phyloP scores from a whole-genome alignment of 2,797 vertebrate species.

The Vespertilio murinus region DNA sequence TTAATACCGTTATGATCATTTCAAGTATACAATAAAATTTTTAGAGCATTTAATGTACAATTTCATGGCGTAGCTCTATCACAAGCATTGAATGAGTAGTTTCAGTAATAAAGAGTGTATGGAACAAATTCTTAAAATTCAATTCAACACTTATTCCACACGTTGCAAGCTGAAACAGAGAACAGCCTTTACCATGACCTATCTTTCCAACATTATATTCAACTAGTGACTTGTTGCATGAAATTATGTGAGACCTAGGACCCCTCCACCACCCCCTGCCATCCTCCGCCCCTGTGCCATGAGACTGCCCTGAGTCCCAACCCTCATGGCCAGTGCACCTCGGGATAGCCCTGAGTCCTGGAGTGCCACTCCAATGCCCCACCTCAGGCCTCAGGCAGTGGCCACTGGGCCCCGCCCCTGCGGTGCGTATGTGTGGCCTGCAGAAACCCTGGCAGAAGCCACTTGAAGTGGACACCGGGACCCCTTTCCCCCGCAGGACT shows the following conservation, averaged over 20 bases:
- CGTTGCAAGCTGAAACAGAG: neutral
- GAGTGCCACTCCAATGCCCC: no score
- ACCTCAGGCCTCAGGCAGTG: no score
- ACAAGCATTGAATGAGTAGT: neutral
- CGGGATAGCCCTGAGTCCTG: no score
- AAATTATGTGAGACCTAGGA: no score
- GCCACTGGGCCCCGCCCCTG: no score
- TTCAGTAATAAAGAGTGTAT: neutral
- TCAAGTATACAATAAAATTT: neutral
- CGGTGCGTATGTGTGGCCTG: no score
- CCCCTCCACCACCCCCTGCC: no score
- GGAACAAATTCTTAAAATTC: neutral
- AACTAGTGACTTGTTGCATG: neutral
- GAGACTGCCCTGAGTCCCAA: no score
- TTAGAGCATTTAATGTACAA: neutral
- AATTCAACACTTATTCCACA: neutral
- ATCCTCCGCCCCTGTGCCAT: no score
- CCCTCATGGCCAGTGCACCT: no score
- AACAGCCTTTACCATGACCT: neutral
- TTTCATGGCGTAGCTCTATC: neutral
- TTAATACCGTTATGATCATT: neutral
- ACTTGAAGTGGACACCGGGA: rapidly evolving
- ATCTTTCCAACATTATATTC: neutral
- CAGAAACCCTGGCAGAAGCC: no score
- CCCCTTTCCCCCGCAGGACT: no score